Base-by-base conservation (phyloP, 1,140 invertebrate genomes). In the Drosophila nannoptera region DNA sequence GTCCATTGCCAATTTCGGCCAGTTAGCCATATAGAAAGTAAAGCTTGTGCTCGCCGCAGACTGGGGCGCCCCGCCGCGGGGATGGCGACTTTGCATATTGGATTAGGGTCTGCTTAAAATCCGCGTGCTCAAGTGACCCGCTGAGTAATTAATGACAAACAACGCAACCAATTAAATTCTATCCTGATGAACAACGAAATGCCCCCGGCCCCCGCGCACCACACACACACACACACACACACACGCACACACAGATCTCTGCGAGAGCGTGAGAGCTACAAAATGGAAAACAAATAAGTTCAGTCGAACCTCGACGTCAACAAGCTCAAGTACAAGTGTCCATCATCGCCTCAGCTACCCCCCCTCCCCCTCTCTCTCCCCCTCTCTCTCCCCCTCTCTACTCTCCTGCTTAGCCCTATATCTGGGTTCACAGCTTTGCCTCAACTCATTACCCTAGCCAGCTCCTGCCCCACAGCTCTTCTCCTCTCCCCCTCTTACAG, bases 111-210 rank as follows among this genome's bases (percentile, higher is more conserved):
- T 29, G 12, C 11, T n/a, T 6, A 11, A 5, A 55, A 59, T 46
- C 56, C 5, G 40, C 69, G 69, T 75, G 69, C 45, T 68, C 64
- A 75, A 75, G 69, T 73, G 69, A 48, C 69, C 64, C 32, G 73
- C 73, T 62, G 69, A 60, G 73, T 75, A 75, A 72, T 75, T 75
- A 73, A 75, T 69, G 69, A 50, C 52, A 68, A 45, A 40, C 54
- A 42, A 48, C 35, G 55, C 64, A 31, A 53, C 48, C 53, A 54
- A 71, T 60, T 66, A 29, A 59, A 67, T 48, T 48, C 63, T 48
- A 71, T 60, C 61, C 46, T 64, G 64, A 22, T 58, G 33, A 50
- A 62, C 56, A 50, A 22, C 22, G 22, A 22, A 22, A 2, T 22
- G 1, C 22, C 45, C 52, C n/a, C 33, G 42, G 36, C 8, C 36